phyloP scores from a whole-genome alignment of 2,888 invertebrate species.

The Neria commutata region DNA sequence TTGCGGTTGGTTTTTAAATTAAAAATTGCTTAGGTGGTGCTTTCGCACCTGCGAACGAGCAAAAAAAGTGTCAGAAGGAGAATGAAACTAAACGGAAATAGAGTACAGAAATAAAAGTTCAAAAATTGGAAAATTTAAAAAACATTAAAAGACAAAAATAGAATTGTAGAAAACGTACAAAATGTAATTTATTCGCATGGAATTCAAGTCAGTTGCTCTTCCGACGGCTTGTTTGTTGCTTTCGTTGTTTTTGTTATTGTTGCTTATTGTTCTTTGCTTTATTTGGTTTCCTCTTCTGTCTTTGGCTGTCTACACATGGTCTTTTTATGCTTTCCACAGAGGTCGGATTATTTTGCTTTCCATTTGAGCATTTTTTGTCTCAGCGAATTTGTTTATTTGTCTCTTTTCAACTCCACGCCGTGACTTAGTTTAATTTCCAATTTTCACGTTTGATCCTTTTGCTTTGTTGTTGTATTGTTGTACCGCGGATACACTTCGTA shows the following conservation, averaged over 20 bases:
- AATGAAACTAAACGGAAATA: conserved; percentile 2
- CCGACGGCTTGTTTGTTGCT: not conserved
- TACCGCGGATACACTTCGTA: not conserved
- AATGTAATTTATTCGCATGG: conserved; percentile 34
- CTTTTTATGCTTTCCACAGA: not conserved
- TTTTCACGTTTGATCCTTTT: conserved; percentile 8
- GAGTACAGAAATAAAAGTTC: not conserved
- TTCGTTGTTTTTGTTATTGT: conserved; percentile 7
- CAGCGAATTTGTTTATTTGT: conserved; percentile 2
- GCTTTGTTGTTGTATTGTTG: not conserved
- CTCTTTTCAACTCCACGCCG: not conserved
- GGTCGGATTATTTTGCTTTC: conserved; percentile 7
- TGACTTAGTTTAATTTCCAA: conserved; percentile 8
- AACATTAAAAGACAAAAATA: too few relatives aligned
- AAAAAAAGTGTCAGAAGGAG: not conserved
- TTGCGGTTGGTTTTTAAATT: conserved; percentile 18
- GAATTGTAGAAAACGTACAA: too few relatives aligned
- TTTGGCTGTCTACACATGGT: not conserved
- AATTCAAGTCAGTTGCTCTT: conserved; percentile 32
- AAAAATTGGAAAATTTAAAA: conserved; percentile 11
- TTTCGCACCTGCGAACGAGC: not conserved
- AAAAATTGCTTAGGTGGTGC: conserved; percentile 22
- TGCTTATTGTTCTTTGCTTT: not conserved
- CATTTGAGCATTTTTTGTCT: not conserved
- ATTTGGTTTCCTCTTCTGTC: not conserved